phyloP scores from a whole-genome alignment of 2,888 invertebrate species.

The Ctena decussata region DNA sequence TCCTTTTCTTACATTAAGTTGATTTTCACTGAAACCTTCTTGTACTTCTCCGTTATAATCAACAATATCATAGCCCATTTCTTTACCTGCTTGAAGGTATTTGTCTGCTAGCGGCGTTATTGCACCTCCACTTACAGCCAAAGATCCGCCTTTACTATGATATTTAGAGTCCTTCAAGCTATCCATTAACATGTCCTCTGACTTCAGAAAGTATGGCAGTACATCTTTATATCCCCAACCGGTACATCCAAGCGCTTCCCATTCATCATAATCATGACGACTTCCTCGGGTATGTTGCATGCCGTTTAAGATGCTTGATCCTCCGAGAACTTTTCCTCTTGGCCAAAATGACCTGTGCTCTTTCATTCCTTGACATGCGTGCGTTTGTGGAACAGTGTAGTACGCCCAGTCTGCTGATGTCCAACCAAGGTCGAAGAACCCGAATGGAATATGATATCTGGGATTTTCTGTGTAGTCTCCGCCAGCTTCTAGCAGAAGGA shows the following conservation, averaged over 20 bases:
- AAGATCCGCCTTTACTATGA: slow-evolving; percentile 52
- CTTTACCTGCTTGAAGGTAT: slow-evolving; percentile 49
- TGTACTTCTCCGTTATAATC: slow-evolving; percentile 54
- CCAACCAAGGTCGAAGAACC: slow-evolving; percentile 45
- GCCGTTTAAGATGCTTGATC: slow-evolving; percentile 55
- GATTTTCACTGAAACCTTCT: slow-evolving; percentile 52
- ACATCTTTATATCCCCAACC: slow-evolving; percentile 62
- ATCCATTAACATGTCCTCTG: slow-evolving; percentile 53
- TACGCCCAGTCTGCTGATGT: slow-evolving; percentile 57
- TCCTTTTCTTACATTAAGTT: slow-evolving; percentile 47
- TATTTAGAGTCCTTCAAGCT: slow-evolving; percentile 52
- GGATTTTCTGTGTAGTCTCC: slow-evolving; percentile 48
- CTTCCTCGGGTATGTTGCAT: slow-evolving; percentile 62
- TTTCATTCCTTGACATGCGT: slow-evolving; percentile 40
- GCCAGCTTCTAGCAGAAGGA: slow-evolving; percentile 58
- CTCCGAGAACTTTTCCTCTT: slow-evolving; percentile 57
- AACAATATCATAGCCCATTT: slow-evolving; percentile 47
- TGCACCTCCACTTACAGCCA: slow-evolving; percentile 51
- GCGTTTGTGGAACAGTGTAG: slow-evolving; percentile 54
- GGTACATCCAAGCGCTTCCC: slow-evolving; percentile 44
- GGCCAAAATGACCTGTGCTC: slow-evolving; percentile 52
- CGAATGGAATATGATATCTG: slow-evolving; percentile 45
- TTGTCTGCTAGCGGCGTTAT: slow-evolving; percentile 40
- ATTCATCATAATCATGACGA: slow-evolving; percentile 48
- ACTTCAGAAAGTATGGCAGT: slow-evolving; percentile 60